A percentile compares a stretch with the other conserved stretches of the same genome.
Evolutionary conservation across 64 coral and sea anemone species (phyloP).

Genomic region (Pocillopora verrucosa): DNA sequence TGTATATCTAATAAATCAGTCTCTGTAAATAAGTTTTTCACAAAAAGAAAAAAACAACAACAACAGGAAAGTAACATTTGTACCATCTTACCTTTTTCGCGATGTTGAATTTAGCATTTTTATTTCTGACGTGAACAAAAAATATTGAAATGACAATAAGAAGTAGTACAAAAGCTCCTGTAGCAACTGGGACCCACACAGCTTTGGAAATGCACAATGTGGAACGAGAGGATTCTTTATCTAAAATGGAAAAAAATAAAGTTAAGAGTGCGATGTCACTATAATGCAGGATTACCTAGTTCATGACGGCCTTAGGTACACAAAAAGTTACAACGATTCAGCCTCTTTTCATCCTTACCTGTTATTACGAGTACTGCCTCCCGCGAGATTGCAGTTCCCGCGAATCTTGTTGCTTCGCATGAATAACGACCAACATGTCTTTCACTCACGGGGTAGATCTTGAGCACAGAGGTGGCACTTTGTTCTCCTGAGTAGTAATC

Average conservation of each 20-base stretch:
- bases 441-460: background rate
- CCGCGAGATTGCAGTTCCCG: background rate
- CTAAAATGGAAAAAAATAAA: too few relatives aligned
- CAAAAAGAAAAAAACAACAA: too few relatives aligned
- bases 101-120: background rate
- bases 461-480: background rate
- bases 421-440: background rate
- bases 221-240: too few relatives aligned
- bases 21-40: too few relatives aligned
- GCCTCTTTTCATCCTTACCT: background rate
- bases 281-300: background rate
- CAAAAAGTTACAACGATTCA: too few relatives aligned
- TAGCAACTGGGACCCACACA: slow-evolving; percentile 8
- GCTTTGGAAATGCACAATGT: background rate
- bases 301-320: too few relatives aligned
- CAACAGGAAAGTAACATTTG: too few relatives aligned
- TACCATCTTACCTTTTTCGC: background rate
- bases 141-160: background rate
- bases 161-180: background rate
- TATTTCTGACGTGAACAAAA: background rate
- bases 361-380: background rate
- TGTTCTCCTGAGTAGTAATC: background rate
- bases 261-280: background rate
- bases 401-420: background rate
- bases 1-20: too few relatives aligned